Evolutionary conservation across 1,140 invertebrate species (phyloP).

Genomic region (Planococcus citri): DNA sequence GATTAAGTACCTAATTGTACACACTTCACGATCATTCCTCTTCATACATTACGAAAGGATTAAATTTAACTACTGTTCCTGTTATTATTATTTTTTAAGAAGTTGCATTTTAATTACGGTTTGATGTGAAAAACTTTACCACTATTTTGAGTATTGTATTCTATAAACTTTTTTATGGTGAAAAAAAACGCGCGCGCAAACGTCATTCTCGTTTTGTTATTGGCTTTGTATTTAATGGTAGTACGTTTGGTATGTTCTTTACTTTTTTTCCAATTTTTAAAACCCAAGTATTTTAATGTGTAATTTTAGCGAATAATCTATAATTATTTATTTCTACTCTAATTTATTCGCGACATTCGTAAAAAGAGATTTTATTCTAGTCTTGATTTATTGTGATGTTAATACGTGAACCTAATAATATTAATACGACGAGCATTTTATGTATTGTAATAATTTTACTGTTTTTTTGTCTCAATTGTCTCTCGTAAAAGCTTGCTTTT

Average conservation of each 20-base stretch:
- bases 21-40: neutral
- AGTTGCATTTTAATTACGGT: neutral
- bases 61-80: neutral
- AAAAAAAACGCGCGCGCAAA: neutral
- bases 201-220: neutral
- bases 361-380: conserved; percentile 11
- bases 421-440: neutral
- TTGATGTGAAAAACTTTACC: neutral
- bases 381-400: conserved; percentile 18
- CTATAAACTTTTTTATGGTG: neutral
- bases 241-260: neutral
- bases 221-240: neutral
- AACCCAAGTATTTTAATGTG: neutral
- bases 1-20: neutral
- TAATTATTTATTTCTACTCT: neutral
- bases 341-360: conserved; percentile 9
- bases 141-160: neutral
- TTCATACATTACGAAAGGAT: neutral
- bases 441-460: neutral
- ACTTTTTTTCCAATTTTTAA: neutral
- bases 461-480: no score
- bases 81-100: neutral
- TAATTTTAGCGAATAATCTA: neutral
- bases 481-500: neutral
- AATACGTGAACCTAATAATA: conserved; percentile 1